Conservation (phyloP, 1,140 invertebrate species). For the Nymphalis io region DNA sequence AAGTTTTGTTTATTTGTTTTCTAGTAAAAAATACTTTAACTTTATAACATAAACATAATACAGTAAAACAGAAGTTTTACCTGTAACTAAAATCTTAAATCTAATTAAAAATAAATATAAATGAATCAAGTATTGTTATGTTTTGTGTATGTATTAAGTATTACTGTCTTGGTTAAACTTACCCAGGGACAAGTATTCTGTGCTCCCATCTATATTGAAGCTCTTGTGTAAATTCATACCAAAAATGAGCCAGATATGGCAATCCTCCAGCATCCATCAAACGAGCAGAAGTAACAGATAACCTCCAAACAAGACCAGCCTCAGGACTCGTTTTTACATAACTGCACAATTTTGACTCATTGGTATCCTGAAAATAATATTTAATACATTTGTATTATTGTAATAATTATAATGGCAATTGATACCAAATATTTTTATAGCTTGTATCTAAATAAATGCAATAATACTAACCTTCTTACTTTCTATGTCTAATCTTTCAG, state of each 20-base stretch:
- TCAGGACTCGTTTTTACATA: conserved; percentile 88
- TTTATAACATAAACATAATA: neutral
- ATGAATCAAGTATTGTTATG: neutral
- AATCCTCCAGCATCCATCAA: conserved; percentile 90
- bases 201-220: conserved; percentile 95
- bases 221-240: conserved; percentile 95
- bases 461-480: conserved; percentile 61
- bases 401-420: too few relatives aligned
- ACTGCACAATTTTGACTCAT: conserved; percentile 60
- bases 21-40: neutral
- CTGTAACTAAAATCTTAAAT: neutral
- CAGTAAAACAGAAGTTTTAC: neutral
- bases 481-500: conserved; percentile 62
- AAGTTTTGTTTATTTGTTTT: neutral
- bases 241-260: conserved; percentile 91
- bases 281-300: conserved; percentile 90
- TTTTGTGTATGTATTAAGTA: neutral
- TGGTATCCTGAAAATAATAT: conserved; percentile 53
- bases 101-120: neutral
- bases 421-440: neutral
- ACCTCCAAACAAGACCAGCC: conserved; percentile 91
- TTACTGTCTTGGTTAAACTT: conserved; percentile 74
- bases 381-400: neutral
- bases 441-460: too few relatives aligned
- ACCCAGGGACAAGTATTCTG: conserved; percentile 90